A percentile compares a stretch with the other conserved stretches of the same genome.
phyloP scores from a whole-genome alignment of 2,113 vertebrate genomes.

The Saimiri boliviensis region DNA sequence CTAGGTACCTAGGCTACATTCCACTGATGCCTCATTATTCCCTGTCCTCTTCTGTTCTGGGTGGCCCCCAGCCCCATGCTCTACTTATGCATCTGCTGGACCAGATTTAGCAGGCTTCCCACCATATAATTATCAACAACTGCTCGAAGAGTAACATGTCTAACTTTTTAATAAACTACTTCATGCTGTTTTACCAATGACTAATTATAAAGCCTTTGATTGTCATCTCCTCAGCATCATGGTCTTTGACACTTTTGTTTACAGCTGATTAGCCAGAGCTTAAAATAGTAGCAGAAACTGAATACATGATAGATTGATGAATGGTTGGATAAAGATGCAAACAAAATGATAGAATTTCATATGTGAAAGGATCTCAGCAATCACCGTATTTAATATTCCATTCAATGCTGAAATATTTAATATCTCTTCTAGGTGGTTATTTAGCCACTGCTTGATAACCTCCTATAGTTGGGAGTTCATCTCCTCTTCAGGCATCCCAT shows the following conservation, averaged over 20 bases:
- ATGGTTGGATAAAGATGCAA: not conserved
- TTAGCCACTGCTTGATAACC: not conserved
- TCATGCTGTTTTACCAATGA: not conserved
- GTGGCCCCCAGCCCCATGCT: not conserved
- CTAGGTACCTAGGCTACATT: not conserved
- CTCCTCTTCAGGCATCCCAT: not conserved
- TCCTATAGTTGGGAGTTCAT: not conserved
- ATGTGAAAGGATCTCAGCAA: not conserved
- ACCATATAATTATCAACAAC: conserved; percentile 13
- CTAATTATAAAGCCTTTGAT: conserved; percentile 34
- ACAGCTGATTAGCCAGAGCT: not conserved
- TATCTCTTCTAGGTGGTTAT: not conserved
- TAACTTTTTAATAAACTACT: conserved; percentile 42
- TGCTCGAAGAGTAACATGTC: not conserved
- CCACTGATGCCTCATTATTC: not conserved
- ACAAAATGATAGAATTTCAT: not conserved
- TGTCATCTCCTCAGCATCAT: not conserved
- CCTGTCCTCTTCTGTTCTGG: not conserved
- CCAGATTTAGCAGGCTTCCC: not conserved
- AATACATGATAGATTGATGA: not conserved
- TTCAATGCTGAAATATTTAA: not conserved
- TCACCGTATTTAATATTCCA: not conserved
- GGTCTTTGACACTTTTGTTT: not conserved
- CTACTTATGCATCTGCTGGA: not conserved
- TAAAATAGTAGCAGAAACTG: not conserved